Percentiles rank a stretch among this genome's conserved stretches.
phyloP scores from a whole-genome alignment of 1,140 invertebrate genomes.

The Aphis craccivora region DNA sequence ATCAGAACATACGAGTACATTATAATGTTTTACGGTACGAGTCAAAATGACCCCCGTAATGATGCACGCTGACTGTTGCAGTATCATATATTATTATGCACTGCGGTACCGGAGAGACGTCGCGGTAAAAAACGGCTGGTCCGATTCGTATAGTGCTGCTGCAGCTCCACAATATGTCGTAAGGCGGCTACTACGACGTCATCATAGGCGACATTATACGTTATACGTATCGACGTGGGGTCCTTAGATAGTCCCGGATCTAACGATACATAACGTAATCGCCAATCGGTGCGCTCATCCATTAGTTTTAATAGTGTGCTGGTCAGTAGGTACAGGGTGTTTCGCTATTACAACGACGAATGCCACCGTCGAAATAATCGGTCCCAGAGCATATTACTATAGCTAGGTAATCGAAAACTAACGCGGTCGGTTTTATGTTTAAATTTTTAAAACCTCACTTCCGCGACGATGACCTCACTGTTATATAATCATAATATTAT shows the following conservation, averaged over 20 bases:
- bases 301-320: constrained; percentile 10
- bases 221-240: background rate
- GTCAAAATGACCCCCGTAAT: background rate
- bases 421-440: no score
- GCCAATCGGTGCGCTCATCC: background rate
- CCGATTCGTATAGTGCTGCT: no score
- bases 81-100: no score
- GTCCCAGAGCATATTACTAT: no score
- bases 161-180: no score
- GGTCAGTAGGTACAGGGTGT: background rate
- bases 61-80: background rate
- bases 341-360: background rate
- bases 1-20: background rate
- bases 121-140: no score
- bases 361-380: no score
- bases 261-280: background rate
- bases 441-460: no score
- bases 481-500: no score
- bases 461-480: no score
- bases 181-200: background rate
- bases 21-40: background rate
- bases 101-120: no score
- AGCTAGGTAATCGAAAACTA: background rate
- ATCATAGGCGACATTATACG: background rate
- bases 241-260: background rate